These are phyloP conservation scores for Prosapia bicincta DNA, from an alignment of 2,888 invertebrate genomes.

Conservation along the genomic window DNA sequence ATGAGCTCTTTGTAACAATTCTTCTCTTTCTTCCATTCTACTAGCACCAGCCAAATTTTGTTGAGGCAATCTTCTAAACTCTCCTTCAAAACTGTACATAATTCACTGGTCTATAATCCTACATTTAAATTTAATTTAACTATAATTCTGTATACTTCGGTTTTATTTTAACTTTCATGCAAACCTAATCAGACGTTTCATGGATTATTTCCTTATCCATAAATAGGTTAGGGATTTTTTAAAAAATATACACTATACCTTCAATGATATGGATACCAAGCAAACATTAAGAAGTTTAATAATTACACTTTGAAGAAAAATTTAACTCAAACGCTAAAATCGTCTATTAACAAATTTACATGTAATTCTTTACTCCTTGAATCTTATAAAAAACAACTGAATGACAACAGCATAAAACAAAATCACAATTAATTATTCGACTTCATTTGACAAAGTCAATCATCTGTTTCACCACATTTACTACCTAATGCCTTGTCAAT, in stretches of 20 bases:
- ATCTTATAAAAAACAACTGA: not conserved
- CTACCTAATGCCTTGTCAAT: not conserved
- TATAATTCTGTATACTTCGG: too few relatives aligned
- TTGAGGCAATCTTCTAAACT: slow-evolving; percentile 79
- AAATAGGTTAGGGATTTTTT: too few relatives aligned
- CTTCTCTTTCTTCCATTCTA: slow-evolving; percentile 64
- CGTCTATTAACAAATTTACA: too few relatives aligned
- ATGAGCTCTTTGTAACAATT: slow-evolving; percentile 75
- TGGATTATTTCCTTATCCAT: too few relatives aligned
- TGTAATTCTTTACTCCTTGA: too few relatives aligned
- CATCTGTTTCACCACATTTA: not conserved
- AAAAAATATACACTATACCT: too few relatives aligned
- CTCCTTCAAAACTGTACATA: slow-evolving; percentile 75
- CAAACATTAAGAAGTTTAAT: not conserved
- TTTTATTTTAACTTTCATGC: too few relatives aligned
- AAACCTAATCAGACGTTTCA: too few relatives aligned
- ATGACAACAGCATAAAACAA: slow-evolving; percentile 1
- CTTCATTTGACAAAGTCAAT: not conserved
- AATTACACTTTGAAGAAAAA: too few relatives aligned
- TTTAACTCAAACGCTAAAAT: too few relatives aligned
- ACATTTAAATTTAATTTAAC: not conserved
- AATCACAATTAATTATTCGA: not conserved
- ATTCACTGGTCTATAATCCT: not conserved
- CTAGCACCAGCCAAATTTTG: slow-evolving; percentile 90
- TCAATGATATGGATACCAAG: not conserved